Percentiles rank a stretch among this genome's conserved stretches.
Conservation (phyloP, 2,888 invertebrate genomes). For the Noctua fimbriata region DNA sequence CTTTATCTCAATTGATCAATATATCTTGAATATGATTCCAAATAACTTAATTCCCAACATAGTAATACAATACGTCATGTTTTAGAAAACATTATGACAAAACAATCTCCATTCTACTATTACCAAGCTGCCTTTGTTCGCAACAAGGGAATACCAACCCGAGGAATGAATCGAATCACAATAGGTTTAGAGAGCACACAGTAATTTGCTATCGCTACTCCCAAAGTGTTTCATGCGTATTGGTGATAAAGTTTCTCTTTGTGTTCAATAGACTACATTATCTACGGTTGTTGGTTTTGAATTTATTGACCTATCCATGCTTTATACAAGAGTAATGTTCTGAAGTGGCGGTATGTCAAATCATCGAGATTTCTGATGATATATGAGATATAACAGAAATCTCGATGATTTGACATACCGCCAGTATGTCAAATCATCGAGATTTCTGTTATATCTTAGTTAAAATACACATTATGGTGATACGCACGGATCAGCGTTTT, state of each 20-base stretch:
- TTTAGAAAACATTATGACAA: background rate
- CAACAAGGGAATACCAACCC: background rate
- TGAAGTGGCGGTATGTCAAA: background rate
- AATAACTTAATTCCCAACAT: background rate
- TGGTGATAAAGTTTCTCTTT: slow-evolving; percentile 8
- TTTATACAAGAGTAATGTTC: background rate
- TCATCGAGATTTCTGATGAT: background rate
- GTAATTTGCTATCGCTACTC: slow-evolving; percentile 17
- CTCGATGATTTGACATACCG: too few species aligned
- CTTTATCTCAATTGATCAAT: background rate
- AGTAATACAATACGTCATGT: background rate
- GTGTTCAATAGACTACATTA: background rate
- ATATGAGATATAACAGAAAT: too few species aligned
- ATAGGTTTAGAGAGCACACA: background rate
- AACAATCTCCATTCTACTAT: background rate
- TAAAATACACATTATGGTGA: background rate
- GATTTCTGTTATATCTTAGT: background rate
- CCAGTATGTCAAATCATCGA: background rate
- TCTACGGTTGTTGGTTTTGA: background rate
- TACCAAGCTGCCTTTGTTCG: background rate
- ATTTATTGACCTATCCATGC: background rate
- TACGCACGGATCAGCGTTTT: background rate
- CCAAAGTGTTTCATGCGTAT: slow-evolving; percentile 5
- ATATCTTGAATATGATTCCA: background rate
- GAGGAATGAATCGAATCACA: background rate